phyloP scores from a whole-genome alignment of 2,888 invertebrate genomes.

The Acanthosepion pharaonis region DNA sequence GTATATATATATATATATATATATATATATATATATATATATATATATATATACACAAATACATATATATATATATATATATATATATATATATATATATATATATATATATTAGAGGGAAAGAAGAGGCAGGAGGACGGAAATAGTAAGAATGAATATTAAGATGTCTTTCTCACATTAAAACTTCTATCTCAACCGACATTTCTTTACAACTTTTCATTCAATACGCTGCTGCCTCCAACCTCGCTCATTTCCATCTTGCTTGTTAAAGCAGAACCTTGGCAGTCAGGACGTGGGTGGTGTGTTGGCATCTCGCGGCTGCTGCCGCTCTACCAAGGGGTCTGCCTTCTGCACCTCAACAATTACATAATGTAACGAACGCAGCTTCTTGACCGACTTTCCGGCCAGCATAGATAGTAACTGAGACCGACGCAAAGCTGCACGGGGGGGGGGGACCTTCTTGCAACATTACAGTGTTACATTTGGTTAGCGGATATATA shows the following conservation, averaged over 20 bases:
- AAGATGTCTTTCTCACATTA: neutral
- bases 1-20: too few relatives aligned
- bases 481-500: too few relatives aligned
- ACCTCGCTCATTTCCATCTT: neutral
- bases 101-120: neutral
- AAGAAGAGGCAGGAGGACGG: neutral
- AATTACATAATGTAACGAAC: neutral
- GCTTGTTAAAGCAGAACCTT: neutral
- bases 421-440: neutral
- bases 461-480: too few relatives aligned
- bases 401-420: neutral
- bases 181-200: neutral
- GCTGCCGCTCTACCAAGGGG: neutral
- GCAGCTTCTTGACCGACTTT: neutral
- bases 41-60: too few relatives aligned
- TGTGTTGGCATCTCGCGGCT: neutral
- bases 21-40: too few relatives aligned
- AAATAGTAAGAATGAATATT: neutral
- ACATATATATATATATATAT: too few relatives aligned
- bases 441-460: too few relatives aligned
- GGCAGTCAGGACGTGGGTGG: neutral
- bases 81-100: too few relatives aligned
- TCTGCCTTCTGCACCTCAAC: neutral
- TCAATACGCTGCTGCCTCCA: neutral
- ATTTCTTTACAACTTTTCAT: neutral